Evolutionary conservation across 2,797 vertebrate genomes (phyloP).

Genomic region (Epinephelus coioides): DNA sequence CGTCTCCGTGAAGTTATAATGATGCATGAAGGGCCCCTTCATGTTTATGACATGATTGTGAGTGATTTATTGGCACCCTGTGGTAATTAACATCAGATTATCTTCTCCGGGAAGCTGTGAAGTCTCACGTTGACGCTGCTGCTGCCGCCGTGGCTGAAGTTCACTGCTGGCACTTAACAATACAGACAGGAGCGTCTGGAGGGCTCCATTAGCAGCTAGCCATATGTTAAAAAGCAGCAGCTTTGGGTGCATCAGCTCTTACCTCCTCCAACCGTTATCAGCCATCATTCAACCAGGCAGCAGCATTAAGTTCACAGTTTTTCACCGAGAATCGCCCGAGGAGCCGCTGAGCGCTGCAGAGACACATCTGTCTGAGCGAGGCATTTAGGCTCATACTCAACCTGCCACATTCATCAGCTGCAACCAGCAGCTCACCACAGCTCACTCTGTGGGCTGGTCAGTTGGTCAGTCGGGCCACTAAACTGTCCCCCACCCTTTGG

Average conservation of each 20-base stretch:
- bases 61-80: slow-evolving; percentile 75
- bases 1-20: slow-evolving; percentile 67
- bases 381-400: slow-evolving; percentile 30
- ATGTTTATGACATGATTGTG: slow-evolving; percentile 76
- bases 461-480: no score
- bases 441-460: no score
- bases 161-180: slow-evolving; percentile 65
- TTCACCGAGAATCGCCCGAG: slow-evolving; percentile 34
- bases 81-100: slow-evolving; percentile 77
- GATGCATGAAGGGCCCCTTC: slow-evolving; percentile 79
- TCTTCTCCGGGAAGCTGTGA: slow-evolving; percentile 65
- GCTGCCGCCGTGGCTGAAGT: slow-evolving; percentile 48
- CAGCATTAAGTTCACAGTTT: slow-evolving; percentile 30
- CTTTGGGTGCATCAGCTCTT: slow-evolving; percentile 49
- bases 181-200: slow-evolving; percentile 51
- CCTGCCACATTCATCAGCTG: slow-evolving; percentile 28
- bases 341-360: slow-evolving; percentile 11
- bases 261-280: slow-evolving; percentile 34
- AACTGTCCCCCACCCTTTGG: no score
- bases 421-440: no score
- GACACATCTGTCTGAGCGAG: slow-evolving; percentile 44
- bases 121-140: slow-evolving; percentile 49
- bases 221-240: slow-evolving; percentile 65
- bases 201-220: slow-evolving; percentile 72
- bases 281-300: slow-evolving; percentile 54